Evolutionary conservation across 2,797 vertebrate species (phyloP), one percentile per base, ranked within the genome.

Genomic region (Enteromius afrohamiltoni): DNA sequence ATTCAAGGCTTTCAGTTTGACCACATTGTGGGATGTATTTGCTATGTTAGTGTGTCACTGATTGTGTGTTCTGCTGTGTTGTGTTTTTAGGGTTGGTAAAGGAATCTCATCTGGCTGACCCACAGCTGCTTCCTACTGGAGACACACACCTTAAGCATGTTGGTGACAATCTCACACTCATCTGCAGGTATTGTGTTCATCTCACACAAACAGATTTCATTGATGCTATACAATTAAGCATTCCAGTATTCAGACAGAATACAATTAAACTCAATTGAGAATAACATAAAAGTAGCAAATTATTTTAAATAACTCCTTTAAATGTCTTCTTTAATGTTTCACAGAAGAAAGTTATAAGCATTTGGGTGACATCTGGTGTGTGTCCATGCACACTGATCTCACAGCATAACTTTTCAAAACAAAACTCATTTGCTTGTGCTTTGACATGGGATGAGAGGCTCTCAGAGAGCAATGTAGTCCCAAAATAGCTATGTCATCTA

Each of bases 161-260:
- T 60, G 89, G 89, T n/a, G 85, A 62, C 19, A 55, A 19, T 0
- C 89, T 96, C 78, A 89, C 1, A 60, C 92, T 96, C 82, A 87
- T 6, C 45, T 96, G 95, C 95, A 94, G 92, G 95, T 95, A 93
- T 42, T 88, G 83, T 74, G 78, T 67, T 21, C 49, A 16, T 60
- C 6, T 31, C 16, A 77, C 64, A 70, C 40, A 83, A 40, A 65
- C 51, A 37, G 1, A 75, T 26, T 73, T 21, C 0, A 51, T 21
- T 26, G 1, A 76, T 58, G 3, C 9, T 40, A 40, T 42, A 23
- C 21, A 3, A 55, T n/a, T 42, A 26, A 60, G n/a, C 74, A 26
- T 42, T 77, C n/a, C 53, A 77, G 23, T 77, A 19, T 60, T 77
- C 53, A 10, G 21, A 40, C 13, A 37, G 31, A 76, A 40, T 40